Conservation (phyloP, 64 coral and sea anemone genomes). For the Stichodactyla helianthus region DNA sequence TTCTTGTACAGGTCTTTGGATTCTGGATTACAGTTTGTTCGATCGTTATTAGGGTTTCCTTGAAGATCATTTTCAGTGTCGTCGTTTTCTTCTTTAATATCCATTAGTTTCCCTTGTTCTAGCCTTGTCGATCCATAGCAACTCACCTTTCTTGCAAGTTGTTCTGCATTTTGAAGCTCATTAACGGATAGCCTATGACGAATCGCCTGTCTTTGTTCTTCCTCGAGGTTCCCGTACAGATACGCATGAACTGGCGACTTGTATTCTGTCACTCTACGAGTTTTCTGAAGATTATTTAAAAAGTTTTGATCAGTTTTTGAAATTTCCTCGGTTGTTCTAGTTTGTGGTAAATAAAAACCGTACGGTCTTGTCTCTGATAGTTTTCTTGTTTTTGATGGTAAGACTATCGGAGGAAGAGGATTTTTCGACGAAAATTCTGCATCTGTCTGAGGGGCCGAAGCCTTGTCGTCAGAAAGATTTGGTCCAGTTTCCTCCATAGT, state of each 20-base stretch:
- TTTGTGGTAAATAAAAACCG: not conserved
- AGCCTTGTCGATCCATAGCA: not conserved
- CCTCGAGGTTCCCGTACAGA: slow-evolving; percentile 7
- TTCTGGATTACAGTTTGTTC: not conserved
- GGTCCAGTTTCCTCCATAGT: not conserved
- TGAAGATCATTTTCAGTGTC: not conserved
- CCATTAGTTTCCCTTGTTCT: not conserved
- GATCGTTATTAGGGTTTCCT: not conserved
- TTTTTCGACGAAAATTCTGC: not conserved
- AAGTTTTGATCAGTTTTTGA: slow-evolving; percentile 7
- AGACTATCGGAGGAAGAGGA: slow-evolving; percentile 26
- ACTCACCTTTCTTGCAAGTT: slow-evolving; percentile 8
- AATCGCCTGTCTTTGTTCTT: slow-evolving; percentile 7
- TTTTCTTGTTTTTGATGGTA: not conserved
- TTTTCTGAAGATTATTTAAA: not conserved
- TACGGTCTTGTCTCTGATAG: not conserved
- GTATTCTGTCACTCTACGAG: not conserved
- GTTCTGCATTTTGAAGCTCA: slow-evolving; percentile 9
- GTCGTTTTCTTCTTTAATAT: not conserved
- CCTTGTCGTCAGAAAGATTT: not conserved
- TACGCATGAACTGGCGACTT: slow-evolving; percentile 4
- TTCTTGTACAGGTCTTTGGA: not conserved
- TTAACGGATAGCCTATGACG: not conserved
- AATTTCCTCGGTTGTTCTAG: not conserved
- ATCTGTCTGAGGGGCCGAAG: not conserved